These are phyloP conservation scores for Sipha maydis DNA, from an alignment of 2,888 invertebrate genomes.

Conservation along the genomic window DNA sequence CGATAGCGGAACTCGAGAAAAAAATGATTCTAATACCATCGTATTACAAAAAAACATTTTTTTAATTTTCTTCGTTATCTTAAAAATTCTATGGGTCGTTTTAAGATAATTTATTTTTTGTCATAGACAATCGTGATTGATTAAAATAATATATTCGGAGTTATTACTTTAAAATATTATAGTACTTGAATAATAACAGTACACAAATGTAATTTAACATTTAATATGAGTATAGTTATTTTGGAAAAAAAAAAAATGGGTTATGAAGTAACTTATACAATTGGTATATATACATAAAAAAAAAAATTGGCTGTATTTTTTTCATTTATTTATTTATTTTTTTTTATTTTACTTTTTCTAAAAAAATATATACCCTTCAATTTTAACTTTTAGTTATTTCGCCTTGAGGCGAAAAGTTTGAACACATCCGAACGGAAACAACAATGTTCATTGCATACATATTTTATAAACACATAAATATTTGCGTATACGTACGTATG, in stretches of 20 bases:
- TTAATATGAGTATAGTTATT: neutral
- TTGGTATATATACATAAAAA: neutral
- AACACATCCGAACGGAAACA: slow-evolving; percentile 1
- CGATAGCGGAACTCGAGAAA: slow-evolving; percentile 30
- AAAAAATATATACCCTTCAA: neutral
- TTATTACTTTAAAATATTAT: neutral
- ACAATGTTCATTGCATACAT: neutral
- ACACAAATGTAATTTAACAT: too few species aligned
- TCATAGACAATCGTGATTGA: slow-evolving; percentile 37
- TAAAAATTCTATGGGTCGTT: neutral
- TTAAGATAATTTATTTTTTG: neutral
- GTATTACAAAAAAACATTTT: slow-evolving; percentile 6
- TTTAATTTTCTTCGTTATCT: slow-evolving; percentile 3
- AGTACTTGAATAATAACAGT: neutral
- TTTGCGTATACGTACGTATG: neutral
- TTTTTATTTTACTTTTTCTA: neutral
- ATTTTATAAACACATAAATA: neutral
- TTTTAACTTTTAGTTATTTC: neutral
- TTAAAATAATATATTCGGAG: slow-evolving; percentile 6
- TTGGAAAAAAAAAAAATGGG: neutral
- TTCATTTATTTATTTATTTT: neutral
- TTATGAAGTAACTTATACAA: neutral
- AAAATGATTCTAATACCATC: slow-evolving; percentile 38
- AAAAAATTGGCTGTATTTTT: neutral
- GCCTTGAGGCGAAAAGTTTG: neutral